Evolutionary conservation across 2,797 vertebrate genomes (phyloP).

Genomic region (Melanotaenia trifasciata): DNA sequence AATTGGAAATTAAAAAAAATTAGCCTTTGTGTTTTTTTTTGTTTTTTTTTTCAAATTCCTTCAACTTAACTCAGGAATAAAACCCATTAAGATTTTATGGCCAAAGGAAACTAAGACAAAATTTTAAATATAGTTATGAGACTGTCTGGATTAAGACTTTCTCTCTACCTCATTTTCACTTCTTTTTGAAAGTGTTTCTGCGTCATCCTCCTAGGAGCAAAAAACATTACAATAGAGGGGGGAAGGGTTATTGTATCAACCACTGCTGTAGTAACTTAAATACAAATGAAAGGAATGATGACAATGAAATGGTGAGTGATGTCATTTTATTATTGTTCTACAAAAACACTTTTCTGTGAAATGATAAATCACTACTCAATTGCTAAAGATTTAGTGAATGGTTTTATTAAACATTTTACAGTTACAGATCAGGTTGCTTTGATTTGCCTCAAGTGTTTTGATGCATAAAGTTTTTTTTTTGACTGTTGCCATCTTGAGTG

Average conservation of each 20-base stretch:
- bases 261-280: conserved; percentile 23
- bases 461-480: background rate
- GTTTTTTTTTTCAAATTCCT: background rate
- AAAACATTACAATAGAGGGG: conserved; percentile 19
- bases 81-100: background rate
- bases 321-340: background rate
- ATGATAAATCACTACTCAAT: too few relatives aligned
- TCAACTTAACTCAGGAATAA: background rate
- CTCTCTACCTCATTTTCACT: conserved; percentile 33
- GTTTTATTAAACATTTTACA: background rate
- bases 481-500: background rate
- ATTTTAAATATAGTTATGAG: background rate
- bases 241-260: conserved; percentile 6
- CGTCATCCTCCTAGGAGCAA: conserved; percentile 22
- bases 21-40: too few relatives aligned
- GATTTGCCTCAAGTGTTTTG: background rate
- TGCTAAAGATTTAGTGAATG: background rate
- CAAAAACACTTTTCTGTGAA: background rate
- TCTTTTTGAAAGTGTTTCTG: conserved; percentile 33
- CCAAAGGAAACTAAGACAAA: background rate
- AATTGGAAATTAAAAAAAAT: background rate
- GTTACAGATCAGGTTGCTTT: background rate
- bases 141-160: conserved; percentile 20
- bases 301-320: background rate
- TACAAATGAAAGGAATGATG: background rate